Conservation (phyloP, 2,113 vertebrate genomes). For the Atrichornis clamosus region DNA sequence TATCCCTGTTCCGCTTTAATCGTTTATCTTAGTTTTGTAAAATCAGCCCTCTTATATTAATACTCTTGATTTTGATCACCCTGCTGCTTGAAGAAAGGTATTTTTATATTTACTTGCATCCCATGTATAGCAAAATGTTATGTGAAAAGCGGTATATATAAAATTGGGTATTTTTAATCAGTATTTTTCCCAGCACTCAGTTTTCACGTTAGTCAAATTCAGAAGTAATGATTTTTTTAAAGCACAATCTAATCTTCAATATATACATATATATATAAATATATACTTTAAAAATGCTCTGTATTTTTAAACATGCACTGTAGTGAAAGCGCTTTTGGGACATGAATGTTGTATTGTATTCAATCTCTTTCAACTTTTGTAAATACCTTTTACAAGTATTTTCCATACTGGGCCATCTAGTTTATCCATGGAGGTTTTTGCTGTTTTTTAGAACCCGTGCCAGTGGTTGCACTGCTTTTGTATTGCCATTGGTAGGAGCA, state of each 20-base stretch:
- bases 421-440: not conserved
- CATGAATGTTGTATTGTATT: slow-evolving; percentile 17
- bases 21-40: not conserved
- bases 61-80: not conserved
- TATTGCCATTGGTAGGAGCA: not conserved
- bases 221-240: slow-evolving; percentile 44
- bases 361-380: slow-evolving; percentile 30
- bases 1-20: not conserved
- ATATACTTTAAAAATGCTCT: slow-evolving; percentile 39
- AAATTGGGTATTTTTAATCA: slow-evolving; percentile 50
- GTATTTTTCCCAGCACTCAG: slow-evolving; percentile 42
- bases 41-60: not conserved
- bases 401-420: not conserved
- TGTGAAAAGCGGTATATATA: slow-evolving; percentile 3
- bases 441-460: not conserved
- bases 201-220: slow-evolving; percentile 8
- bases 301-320: slow-evolving; percentile 52
- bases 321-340: slow-evolving; percentile 51
- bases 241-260: slow-evolving; percentile 60
- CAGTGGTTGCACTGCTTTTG: not conserved
- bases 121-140: slow-evolving; percentile 38
- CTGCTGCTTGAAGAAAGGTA: slow-evolving; percentile 60
- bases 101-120: slow-evolving; percentile 70
- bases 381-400: slow-evolving; percentile 17
- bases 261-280: not conserved